These are phyloP conservation scores for Hoplias malabaricus DNA, from an alignment of 2,113 vertebrate genomes.

Conservation along the genomic window DNA sequence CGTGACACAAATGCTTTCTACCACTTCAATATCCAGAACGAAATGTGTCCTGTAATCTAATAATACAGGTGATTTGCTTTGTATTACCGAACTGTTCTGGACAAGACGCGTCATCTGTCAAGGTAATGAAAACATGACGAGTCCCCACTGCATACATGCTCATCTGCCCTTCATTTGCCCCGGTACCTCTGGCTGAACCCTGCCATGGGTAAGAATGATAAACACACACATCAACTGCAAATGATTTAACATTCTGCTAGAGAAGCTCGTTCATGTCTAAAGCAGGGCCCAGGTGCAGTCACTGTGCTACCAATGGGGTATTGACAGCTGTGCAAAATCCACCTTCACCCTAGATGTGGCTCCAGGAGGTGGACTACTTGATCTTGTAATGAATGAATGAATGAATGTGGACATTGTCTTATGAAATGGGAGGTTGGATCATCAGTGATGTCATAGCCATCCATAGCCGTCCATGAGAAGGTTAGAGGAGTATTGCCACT, in stretches of 20 bases:
- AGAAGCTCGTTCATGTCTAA: conserved; percentile 48
- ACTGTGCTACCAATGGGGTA: neutral
- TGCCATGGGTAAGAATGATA: conserved; percentile 43
- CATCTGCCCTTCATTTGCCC: conserved; percentile 62
- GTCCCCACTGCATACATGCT: conserved; percentile 43
- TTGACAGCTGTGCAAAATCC: neutral
- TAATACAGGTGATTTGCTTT: conserved; percentile 51
- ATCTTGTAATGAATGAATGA: no score
- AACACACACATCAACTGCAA: conserved; percentile 39
- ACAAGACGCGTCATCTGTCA: conserved; percentile 60
- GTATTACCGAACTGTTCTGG: conserved; percentile 56
- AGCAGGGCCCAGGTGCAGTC: conserved; percentile 27
- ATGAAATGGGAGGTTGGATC: no score
- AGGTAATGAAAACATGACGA: conserved; percentile 63
- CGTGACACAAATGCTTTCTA: conserved; percentile 56
- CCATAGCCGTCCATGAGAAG: no score
- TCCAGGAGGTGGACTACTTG: neutral
- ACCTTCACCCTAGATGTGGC: neutral
- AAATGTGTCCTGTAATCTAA: conserved; percentile 55
- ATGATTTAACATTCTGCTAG: conserved; percentile 49
- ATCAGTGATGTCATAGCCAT: no score
- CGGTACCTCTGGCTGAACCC: conserved; percentile 55
- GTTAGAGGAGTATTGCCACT: no score
- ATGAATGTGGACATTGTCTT: no score
- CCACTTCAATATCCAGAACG: conserved; percentile 56